Percentiles rank a stretch among this genome's conserved stretches.
Evolutionary conservation across 2,797 vertebrate genomes (phyloP).

Genomic region (Myiothlypis chrysogaster): DNA sequence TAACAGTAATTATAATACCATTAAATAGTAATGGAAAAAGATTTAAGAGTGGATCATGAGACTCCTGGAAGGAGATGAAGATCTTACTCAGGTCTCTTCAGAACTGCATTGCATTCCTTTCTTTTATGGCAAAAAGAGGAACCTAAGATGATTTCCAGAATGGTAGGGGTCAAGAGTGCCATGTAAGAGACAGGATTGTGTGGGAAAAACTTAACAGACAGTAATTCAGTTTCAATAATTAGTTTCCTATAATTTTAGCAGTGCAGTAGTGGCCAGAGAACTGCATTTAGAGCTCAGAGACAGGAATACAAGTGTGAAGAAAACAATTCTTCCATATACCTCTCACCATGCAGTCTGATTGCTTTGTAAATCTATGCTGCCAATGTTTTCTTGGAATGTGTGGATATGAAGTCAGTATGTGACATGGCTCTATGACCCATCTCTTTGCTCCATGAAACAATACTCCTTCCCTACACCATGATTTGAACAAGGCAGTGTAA

Average conservation of each 20-base stretch:
- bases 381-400: background rate
- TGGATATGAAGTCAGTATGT: background rate
- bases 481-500: background rate
- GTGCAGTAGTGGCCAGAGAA: background rate
- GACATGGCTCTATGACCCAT: background rate
- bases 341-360: background rate
- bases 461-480: background rate
- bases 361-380: background rate
- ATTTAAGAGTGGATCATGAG: conserved; percentile 24
- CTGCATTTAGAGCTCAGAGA: background rate
- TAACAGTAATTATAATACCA: conserved; percentile 40
- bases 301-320: background rate
- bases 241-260: background rate
- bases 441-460: background rate
- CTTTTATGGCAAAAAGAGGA: background rate
- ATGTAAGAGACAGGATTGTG: background rate
- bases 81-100: background rate
- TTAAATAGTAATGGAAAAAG: conserved; percentile 43
- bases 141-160: background rate
- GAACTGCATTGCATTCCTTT: background rate
- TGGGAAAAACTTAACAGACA: background rate
- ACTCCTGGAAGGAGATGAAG: background rate
- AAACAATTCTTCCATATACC: background rate
- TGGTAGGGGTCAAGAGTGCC: background rate
- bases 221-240: background rate